These are phyloP conservation scores for Merluccius polli DNA, from an alignment of 2,797 vertebrate genomes.

Conservation along the genomic window DNA sequence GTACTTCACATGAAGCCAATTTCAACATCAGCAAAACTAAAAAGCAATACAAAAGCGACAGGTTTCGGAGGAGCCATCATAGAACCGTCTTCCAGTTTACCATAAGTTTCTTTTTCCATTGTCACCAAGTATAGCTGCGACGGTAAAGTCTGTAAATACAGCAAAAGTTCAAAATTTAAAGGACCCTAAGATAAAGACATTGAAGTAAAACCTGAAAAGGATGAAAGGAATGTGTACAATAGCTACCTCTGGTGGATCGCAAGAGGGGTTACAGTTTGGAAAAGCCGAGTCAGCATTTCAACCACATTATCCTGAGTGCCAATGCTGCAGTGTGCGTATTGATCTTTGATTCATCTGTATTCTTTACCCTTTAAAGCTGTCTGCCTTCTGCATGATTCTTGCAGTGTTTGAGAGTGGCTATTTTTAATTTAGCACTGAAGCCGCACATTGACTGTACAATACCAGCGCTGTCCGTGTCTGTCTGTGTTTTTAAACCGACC, in stretches of 20 bases:
- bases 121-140: neutral
- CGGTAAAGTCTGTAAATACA: neutral
- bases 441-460: constrained; percentile 57
- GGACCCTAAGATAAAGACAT: neutral
- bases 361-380: constrained; percentile 62
- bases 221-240: constrained; percentile 38
- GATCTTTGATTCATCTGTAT: constrained; percentile 63
- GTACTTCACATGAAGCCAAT: neutral
- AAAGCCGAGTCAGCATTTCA: constrained; percentile 59
- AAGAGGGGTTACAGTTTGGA: constrained; percentile 49
- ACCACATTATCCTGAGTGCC: constrained; percentile 59
- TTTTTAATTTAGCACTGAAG: constrained; percentile 45
- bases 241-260: constrained; percentile 51
- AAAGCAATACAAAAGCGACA: neutral
- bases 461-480: constrained; percentile 46
- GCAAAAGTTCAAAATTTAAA: neutral
- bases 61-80: neutral
- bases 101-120: neutral
- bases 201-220: neutral
- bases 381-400: constrained; percentile 64
- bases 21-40: neutral
- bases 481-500: constrained; percentile 36
- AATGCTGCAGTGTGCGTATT: constrained; percentile 61
- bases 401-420: constrained; percentile 51
- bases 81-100: neutral